Percentiles rank a stretch among this genome's conserved stretches.
Evolutionary conservation across 2,113 vertebrate species (phyloP).

Genomic region (Labrus mixtus): DNA sequence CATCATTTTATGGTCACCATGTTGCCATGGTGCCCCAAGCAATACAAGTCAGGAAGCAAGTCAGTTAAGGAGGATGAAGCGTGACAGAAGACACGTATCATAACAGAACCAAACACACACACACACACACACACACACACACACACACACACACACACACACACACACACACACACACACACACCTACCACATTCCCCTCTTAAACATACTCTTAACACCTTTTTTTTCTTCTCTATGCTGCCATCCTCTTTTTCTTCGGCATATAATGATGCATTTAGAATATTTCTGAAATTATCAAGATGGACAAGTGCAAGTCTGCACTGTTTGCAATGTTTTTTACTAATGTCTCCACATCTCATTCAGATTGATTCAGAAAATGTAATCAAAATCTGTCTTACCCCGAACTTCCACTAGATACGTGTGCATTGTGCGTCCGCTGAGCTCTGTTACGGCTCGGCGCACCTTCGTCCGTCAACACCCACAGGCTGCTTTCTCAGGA

Average conservation of each 20-base stretch:
- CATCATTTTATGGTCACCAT: slow-evolving; percentile 54
- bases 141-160: neutral
- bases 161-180: neutral
- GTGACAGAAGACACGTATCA: slow-evolving; percentile 20
- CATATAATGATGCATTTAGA: too few relatives aligned
- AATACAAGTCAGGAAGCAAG: slow-evolving; percentile 29
- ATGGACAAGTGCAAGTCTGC: too few relatives aligned
- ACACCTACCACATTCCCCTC: neutral
- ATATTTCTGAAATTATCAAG: too few relatives aligned
- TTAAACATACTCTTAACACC: neutral
- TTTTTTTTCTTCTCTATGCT: neutral
- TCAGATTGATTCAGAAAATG: too few relatives aligned
- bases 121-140: neutral
- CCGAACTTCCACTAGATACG: too few relatives aligned
- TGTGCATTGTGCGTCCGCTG: too few relatives aligned
- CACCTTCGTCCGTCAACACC: too few relatives aligned
- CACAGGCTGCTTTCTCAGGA: too few relatives aligned
- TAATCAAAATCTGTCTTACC: too few relatives aligned
- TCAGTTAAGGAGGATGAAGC: slow-evolving; percentile 33
- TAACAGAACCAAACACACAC: neutral
- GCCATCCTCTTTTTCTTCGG: neutral
- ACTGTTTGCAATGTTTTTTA: too few relatives aligned
- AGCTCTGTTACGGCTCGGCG: too few relatives aligned
- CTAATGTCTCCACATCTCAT: too few relatives aligned
- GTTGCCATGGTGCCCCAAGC: slow-evolving; percentile 50